Percentiles rank a stretch among this genome's conserved stretches.
Conservation (phyloP, 2,113 vertebrate genomes). For the Rhodinocichla rosea region DNA sequence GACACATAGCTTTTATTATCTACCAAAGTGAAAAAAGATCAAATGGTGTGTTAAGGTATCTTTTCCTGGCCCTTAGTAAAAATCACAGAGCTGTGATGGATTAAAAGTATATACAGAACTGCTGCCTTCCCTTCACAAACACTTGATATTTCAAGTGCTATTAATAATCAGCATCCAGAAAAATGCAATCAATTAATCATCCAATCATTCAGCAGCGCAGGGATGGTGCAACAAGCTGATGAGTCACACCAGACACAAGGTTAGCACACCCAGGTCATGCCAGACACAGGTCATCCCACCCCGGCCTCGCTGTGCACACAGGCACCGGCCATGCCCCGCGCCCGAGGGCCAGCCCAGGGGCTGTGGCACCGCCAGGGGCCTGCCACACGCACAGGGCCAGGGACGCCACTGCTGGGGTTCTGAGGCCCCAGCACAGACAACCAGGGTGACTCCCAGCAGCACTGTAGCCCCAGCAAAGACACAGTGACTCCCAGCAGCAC, state of each 20-base stretch:
- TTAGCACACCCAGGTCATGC: rapidly evolving
- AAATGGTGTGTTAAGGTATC: neutral
- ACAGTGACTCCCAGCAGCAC: no score
- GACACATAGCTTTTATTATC: conserved; percentile 43
- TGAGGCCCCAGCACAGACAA: rapidly evolving
- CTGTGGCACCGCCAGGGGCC: rapidly evolving
- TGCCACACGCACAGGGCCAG: rapidly evolving
- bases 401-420: rapidly evolving
- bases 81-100: neutral
- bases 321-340: rapidly evolving
- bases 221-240: neutral
- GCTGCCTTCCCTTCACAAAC: neutral
- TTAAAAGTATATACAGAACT: neutral
- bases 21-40: neutral
- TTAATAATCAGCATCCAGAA: neutral
- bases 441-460: no score
- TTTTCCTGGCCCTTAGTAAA: neutral
- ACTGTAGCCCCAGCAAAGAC: no score
- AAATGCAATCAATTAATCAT: neutral
- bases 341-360: neutral
- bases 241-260: neutral
- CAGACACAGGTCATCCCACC: rapidly evolving
- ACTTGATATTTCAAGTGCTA: neutral
- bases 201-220: neutral
- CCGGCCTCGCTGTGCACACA: rapidly evolving